Evolutionary conservation across 2,797 vertebrate species (phyloP), one percentile per base, ranked within the genome.

Genomic region (Anas flavirostris): DNA sequence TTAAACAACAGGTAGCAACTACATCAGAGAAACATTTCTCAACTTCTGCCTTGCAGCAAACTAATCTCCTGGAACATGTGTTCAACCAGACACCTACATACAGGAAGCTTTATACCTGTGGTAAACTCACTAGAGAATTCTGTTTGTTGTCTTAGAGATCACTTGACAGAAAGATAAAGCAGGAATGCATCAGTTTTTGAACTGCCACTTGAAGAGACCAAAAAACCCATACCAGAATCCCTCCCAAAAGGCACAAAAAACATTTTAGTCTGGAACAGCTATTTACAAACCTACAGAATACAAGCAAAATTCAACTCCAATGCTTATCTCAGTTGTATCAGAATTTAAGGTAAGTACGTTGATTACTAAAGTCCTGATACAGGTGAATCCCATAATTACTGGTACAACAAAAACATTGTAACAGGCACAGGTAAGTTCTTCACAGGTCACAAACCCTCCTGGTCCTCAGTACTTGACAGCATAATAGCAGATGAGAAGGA

Each of bases 281-380:
- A 41, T 35, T 70, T 56, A 50, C 55, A 91, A 46, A 50, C 10
- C 16, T 52, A 64, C 8, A 52, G 66, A 89, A 39, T 7, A 31
- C 1, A 10, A 26, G 35, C 7, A 7, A 64, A 81, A 28, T 74
- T 59, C 46, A 85, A 90, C 46, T 70, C 55, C 31, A 81, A 25
- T 0, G 1, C 31, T 76, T 3, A 5, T 41, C 81, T 46, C 67
- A 66, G 77, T 14, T 8, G 0, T 6, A 26, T 60, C 23, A 60
- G 3, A 7, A 5, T 39, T 77, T 43, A 44, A 87, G 41, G 53
- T 14, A 80, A 62, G 7, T 1, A 1, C 28, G 64, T 4, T 13
- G 48, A 59, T 77, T 52, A 59, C 29, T 46, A 4, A 66, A 86
- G 33, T 29, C 43, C 52, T 80, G 58, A 37, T 28, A 23, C 17